These are phyloP conservation scores for Drosophila stalkeri DNA, from an alignment of 2,888 invertebrate genomes.

Conservation along the genomic window DNA sequence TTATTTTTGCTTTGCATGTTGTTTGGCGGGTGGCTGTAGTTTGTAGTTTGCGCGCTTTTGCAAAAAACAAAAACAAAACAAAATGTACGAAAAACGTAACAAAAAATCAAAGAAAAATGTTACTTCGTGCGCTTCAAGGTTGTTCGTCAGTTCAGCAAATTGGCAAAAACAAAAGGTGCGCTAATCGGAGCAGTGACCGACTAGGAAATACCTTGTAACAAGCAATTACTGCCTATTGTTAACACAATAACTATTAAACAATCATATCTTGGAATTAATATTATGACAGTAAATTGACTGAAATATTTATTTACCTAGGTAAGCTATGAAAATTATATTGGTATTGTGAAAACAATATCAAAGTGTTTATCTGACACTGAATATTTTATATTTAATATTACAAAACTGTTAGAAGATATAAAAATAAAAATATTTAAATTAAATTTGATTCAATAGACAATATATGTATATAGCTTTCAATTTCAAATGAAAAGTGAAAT, in stretches of 20 bases:
- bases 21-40: conserved; percentile 24
- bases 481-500: too few species aligned
- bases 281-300: not conserved
- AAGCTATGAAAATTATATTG: not conserved
- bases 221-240: not conserved
- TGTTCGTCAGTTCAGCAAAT: conserved; percentile 60
- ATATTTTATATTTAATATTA: not conserved
- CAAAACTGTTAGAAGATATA: not conserved
- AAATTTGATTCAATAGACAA: too few species aligned
- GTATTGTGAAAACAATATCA: not conserved
- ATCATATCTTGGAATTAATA: not conserved
- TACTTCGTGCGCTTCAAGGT: conserved; percentile 57
- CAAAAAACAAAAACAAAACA: conserved; percentile 15
- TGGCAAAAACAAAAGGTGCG: conserved; percentile 10
- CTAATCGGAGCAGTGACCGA: conserved; percentile 8
- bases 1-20: not conserved
- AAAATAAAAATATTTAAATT: not conserved
- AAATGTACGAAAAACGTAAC: conserved; percentile 1
- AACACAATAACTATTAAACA: not conserved
- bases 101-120: conserved; percentile 9
- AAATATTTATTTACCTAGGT: not conserved
- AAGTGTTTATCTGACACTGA: not conserved
- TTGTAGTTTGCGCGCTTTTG: conserved; percentile 55
- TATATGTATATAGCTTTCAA: too few species aligned
- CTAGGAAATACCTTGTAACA: not conserved